Base-by-base conservation (phyloP, 2,797 vertebrate genomes). In the Acrossocheilus fasciatus region DNA sequence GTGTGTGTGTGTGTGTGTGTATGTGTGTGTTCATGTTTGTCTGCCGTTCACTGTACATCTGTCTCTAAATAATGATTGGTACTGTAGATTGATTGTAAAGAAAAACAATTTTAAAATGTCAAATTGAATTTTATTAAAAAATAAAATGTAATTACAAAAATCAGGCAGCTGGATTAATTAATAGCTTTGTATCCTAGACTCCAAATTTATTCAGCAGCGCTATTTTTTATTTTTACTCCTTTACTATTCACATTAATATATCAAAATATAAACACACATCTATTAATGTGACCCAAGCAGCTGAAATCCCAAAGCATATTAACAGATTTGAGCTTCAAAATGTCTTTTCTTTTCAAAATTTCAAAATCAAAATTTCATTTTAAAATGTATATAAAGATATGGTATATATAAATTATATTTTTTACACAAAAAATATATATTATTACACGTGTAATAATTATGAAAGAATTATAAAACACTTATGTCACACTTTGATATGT, bases 61-160 rank as follows among this genome's bases (percentile, higher is more conserved):
- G 68, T 90, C 69, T 85, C 66, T 87, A 83, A 90, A 85, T 70
- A 82, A 81, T 62, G 66, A 85, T 86, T 83, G 57, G 88, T 90
- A 93, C 92, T 91, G 89, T 90, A 90, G 88, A 90, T 90, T 93
- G 93, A 93, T 88, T 96, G 93, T 95, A 94, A 87, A 94, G 92
- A 94, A 85, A 93, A 93, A 94, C 92, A 93, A 94, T 93, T 93
- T 81, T 87, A 90, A 92, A 94, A 91, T 89, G 34, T 90, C 89
- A 52, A 66, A 87, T 77, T 87, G n/a, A 76, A 79, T 87, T 90
- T 91, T 91, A 87, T 90, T 86, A 87, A 89, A 91, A 81, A 74
- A 79, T 36, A 39, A 81, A 89, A 78, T 82, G 68, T 34, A 62
- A 86, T 70, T 77, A 76, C 39, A 76, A 23, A 15, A 41, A 34